Evolutionary conservation across 2,888 invertebrate genomes (phyloP), one percentile per base, ranked within the genome.

Genomic region (Sialis lutaria): DNA sequence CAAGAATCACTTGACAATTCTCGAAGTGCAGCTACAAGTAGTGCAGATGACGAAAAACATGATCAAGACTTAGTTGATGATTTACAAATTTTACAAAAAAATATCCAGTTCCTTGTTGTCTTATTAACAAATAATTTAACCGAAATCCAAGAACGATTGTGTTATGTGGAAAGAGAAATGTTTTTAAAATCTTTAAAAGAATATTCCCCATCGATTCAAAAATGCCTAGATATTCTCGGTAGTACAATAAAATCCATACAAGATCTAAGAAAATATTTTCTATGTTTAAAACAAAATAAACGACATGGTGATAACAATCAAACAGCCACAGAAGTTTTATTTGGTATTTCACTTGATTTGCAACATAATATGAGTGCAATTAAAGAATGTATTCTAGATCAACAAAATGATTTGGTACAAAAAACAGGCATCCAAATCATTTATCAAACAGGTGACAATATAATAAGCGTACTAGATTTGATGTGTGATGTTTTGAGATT

Each of bases 121-220:
- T 42, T 47, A n/a, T 34, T 47, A 3, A 7, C 42, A 12, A 42
- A 47, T 47, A 58, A 65, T 30, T 60, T 74, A 7, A 62, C 64
- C 47, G 64, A 67, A 10, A 66, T 75, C 12, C 68, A 72, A 49
- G 73, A 72, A 49, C 72, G 75, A 52, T 61, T 82, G 48, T 68
- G 68, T 49, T 68, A 70, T 1, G 76, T 81, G 32, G 77, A 80
- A 61, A 70, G 74, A 53, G 79, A 81, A 60, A 72, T 81, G 6
- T 64, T 75, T 40, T 62, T 75, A 4, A 77, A 80, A 58, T 76
- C 79, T 12, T 10, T 33, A 6, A 42, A 47, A 35, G 30, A 42
- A 7, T 33, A 42, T 13, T 47, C 42, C n/a, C 6, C 12, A 9
- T 12, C 42, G 8, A 34, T 10, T 7, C 32, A 47, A 33, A 42